Evolutionary conservation across 2,888 invertebrate genomes (phyloP).

Genomic region (Oscheius sp.): DNA sequence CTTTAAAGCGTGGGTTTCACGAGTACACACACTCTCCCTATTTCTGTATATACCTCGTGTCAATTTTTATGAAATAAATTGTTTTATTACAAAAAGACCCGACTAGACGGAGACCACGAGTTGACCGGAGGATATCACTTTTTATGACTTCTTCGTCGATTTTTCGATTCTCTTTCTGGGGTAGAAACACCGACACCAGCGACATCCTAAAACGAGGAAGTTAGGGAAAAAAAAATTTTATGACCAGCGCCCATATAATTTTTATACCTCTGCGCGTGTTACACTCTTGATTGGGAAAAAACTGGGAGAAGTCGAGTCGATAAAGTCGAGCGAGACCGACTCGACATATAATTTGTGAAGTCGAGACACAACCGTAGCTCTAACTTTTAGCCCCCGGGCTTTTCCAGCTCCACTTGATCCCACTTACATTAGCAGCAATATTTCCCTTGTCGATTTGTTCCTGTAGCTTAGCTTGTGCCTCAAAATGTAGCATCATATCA

Average conservation of each 20-base stretch:
- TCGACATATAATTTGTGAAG: no score
- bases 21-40: constrained; percentile 10
- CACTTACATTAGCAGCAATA: constrained; percentile 14
- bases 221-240: neutral
- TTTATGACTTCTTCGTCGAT: constrained; percentile 12
- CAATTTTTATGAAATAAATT: neutral
- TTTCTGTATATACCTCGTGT: constrained; percentile 28
- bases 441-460: constrained; percentile 22
- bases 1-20: constrained; percentile 32
- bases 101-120: neutral
- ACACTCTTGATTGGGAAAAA: neutral
- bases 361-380: no score
- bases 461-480: constrained; percentile 81
- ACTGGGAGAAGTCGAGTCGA: no score
- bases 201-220: constrained; percentile 7
- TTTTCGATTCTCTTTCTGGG: neutral
- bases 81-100: neutral
- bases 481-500: constrained; percentile 96
- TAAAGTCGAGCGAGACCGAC: no score
- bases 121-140: neutral
- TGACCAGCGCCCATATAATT: neutral
- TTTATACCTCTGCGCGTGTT: neutral
- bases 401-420: no score
- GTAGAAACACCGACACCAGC: neutral
- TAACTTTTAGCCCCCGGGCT: no score